phyloP scores from a whole-genome alignment of 2,113 vertebrate species.

The Pachypanchax playfairii region DNA sequence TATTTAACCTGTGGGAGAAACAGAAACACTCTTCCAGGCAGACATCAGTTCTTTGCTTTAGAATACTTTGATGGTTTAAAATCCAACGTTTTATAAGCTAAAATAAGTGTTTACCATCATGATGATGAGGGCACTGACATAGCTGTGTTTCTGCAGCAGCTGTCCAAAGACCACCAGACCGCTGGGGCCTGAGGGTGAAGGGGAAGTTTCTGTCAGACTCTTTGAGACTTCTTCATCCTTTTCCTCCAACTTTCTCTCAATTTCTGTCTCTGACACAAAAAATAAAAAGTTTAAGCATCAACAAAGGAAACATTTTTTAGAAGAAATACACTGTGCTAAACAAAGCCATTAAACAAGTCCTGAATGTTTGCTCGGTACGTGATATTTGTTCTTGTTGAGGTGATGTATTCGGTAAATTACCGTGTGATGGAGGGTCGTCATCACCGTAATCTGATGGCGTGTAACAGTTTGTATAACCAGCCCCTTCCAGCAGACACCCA shows the following conservation, averaged over 20 bases:
- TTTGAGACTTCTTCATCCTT: slow-evolving; percentile 26
- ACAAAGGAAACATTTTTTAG: background rate
- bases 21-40: background rate
- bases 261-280: slow-evolving; percentile 36
- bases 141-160: slow-evolving; percentile 84
- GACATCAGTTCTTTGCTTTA: background rate
- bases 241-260: slow-evolving; percentile 26
- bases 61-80: background rate
- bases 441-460: slow-evolving; percentile 57
- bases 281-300: background rate
- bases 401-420: slow-evolving; percentile 43
- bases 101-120: slow-evolving; percentile 78
- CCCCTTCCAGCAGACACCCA: slow-evolving; percentile 58
- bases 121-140: slow-evolving; percentile 80
- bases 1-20: background rate
- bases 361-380: background rate
- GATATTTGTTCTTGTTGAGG: background rate
- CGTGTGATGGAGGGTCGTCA: slow-evolving; percentile 45
- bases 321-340: too few species aligned
- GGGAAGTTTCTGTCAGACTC: slow-evolving; percentile 35
- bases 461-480: slow-evolving; percentile 61
- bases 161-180: slow-evolving; percentile 69
- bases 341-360: too few species aligned
- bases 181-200: slow-evolving; percentile 55
- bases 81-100: background rate